Conservation (phyloP, 1,140 invertebrate species). For the Piezodorus guildinii region DNA sequence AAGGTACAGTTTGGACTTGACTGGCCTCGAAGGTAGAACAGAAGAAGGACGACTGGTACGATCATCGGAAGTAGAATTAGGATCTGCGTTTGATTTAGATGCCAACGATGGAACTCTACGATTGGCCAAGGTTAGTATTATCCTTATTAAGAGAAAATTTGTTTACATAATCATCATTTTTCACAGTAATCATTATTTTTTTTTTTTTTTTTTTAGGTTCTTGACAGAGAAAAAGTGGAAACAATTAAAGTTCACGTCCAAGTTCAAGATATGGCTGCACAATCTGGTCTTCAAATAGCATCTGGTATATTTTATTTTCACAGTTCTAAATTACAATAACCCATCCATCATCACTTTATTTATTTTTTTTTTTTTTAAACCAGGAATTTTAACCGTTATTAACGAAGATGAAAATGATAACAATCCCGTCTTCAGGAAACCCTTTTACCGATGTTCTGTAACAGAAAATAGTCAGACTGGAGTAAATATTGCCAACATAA, state of each 20-base stretch:
- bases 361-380: slow-evolving; percentile 27
- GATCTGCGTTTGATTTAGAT: slow-evolving; percentile 59
- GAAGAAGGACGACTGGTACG: slow-evolving; percentile 64
- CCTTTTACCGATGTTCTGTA: slow-evolving; percentile 65
- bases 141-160: background rate
- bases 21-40: slow-evolving; percentile 59
- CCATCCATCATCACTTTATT: background rate
- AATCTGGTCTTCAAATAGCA: slow-evolving; percentile 57
- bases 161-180: background rate
- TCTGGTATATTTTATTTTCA: slow-evolving; percentile 39
- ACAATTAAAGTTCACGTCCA: slow-evolving; percentile 58
- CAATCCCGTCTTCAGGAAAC: slow-evolving; percentile 67
- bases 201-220: slow-evolving; percentile 7
- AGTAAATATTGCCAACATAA: slow-evolving; percentile 61
- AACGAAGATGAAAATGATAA: slow-evolving; percentile 87
- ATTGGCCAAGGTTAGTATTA: background rate
- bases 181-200: background rate
- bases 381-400: slow-evolving; percentile 58
- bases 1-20: slow-evolving; percentile 57
- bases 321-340: background rate
- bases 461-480: slow-evolving; percentile 83
- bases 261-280: slow-evolving; percentile 74
- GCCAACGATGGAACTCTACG: slow-evolving; percentile 48
- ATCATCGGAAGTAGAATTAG: slow-evolving; percentile 56
- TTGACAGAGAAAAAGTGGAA: slow-evolving; percentile 79